A percentile compares a stretch with the other conserved stretches of the same genome.
These are phyloP conservation scores for Callithrix jacchus DNA, from an alignment of 2,113 vertebrate species.

Conservation along the genomic window DNA sequence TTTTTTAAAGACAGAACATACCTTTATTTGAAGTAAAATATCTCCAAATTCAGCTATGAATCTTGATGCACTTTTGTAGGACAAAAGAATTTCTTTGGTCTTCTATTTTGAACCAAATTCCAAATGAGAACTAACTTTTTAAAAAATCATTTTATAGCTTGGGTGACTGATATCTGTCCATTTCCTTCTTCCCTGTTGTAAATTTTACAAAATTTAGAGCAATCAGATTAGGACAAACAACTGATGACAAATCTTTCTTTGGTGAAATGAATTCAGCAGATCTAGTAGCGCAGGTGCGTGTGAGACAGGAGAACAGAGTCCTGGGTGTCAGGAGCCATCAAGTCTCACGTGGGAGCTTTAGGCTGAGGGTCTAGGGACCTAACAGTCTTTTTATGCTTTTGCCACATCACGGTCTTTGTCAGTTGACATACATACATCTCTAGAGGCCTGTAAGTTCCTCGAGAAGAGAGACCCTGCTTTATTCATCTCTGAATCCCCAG, in stretches of 20 bases:
- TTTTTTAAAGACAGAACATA: background rate
- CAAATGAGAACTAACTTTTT: background rate
- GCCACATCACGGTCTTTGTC: too few relatives aligned
- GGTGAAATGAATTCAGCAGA: background rate
- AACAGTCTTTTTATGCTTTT: background rate
- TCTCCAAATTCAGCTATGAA: background rate
- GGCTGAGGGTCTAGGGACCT: background rate
- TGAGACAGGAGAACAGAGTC: background rate
- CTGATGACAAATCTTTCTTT: background rate
- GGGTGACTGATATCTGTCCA: too few relatives aligned
- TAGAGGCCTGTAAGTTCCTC: background rate
- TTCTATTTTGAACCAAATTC: background rate
- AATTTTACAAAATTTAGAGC: background rate
- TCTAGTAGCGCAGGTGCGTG: fast-evolving
- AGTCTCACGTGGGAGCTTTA: background rate
- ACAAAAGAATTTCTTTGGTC: background rate
- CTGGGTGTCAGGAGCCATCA: background rate
- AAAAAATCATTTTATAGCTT: background rate
- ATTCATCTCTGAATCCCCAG: background rate
- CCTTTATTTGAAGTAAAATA: constrained; percentile 18
- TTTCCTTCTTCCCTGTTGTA: background rate
- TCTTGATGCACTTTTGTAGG: background rate
- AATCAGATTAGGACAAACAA: background rate
- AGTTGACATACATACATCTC: fast-evolving
- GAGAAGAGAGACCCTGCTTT: background rate